Evolutionary conservation across 2,113 vertebrate species (phyloP), one percentile per base, ranked within the genome.

Genomic region (Epinephelus moara): DNA sequence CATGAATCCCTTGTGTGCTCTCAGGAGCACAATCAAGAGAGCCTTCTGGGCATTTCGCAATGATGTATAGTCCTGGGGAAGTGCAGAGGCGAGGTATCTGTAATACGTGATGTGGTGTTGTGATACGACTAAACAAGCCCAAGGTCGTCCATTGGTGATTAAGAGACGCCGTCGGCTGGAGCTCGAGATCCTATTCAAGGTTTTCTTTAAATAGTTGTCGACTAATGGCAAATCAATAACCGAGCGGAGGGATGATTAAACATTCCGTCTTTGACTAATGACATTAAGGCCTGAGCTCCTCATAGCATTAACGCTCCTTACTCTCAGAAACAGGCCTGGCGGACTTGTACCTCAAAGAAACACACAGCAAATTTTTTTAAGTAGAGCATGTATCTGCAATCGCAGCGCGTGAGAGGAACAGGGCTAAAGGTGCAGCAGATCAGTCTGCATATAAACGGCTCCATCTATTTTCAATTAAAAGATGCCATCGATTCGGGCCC

Each of bases 381-480:
- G 84, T 21, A n/a, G 70, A 80, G 71, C 63, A 64, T 63, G 72
- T 77, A 75, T 89, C 83, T 80, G 76, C 79, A 84, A 91, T 88
- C 75, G n/a, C n/a, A 33, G 21, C 1, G 17, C n/a, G 19, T 27
- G 12, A 70, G 60, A 53, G 47, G 52, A 77, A 61, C 18, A 2
- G 53, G 83, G 88, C 77, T 49, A 92, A 89, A 92, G 78, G 84
- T 91, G 84, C 83, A 81, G 74, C 81, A 78, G 85, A 94, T 95
- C 91, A 80, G 80, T 80, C 88, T 82, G 90, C 93, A 92, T 93
- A 92, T 86, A 90, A 93, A 94, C 88, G 64, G 72, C 86, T 84
- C 89, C 85, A 86, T 94, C 88, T 91, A 85, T 88, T 92, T 93
- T 92, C 92, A 94, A 94, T 93, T 94, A 92, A 94, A 94, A 94